Conservation (phyloP, 2,888 invertebrate species). For the Drosophila paramelanica region DNA sequence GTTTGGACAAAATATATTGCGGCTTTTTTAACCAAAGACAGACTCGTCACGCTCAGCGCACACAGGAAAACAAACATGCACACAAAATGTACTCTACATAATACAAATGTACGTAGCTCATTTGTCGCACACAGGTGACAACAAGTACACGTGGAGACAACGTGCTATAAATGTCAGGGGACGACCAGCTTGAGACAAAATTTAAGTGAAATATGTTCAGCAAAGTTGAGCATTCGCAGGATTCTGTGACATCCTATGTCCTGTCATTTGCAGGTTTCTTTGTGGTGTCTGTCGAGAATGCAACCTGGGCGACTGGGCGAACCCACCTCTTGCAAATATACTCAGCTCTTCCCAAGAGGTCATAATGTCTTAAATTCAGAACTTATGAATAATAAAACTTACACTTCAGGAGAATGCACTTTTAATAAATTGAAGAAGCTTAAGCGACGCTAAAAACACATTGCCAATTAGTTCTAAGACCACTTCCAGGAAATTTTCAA, state of each 20-base stretch:
- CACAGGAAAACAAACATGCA: conserved; percentile 11
- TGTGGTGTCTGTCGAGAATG: conserved; percentile 23
- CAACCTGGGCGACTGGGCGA: conserved; percentile 5
- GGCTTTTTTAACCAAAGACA: conserved; percentile 36
- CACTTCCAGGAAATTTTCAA: no score
- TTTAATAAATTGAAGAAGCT: no score
- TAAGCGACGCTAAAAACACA: no score
- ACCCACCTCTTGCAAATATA: neutral
- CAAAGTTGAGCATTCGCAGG: conserved; percentile 12
- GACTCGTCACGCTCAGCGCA: conserved; percentile 2
- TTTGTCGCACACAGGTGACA: conserved; percentile 74
- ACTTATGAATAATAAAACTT: neutral
- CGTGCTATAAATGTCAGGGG: conserved; percentile 53
- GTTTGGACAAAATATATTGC: conserved; percentile 58
- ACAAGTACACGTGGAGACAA: conserved; percentile 60
- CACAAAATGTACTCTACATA: conserved; percentile 52
- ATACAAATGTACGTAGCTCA: conserved; percentile 55
- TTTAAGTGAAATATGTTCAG: conserved; percentile 48
- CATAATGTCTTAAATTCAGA: neutral
- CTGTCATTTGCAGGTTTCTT: conserved; percentile 26
- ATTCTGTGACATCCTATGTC: neutral
- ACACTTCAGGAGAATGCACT: no score
- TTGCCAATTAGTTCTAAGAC: no score
- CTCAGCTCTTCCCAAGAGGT: neutral
- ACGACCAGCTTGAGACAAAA: conserved; percentile 6